Percentiles rank a stretch among this genome's conserved stretches.
phyloP scores from a whole-genome alignment of 2,888 invertebrate genomes.

The Melitaea athalia region DNA sequence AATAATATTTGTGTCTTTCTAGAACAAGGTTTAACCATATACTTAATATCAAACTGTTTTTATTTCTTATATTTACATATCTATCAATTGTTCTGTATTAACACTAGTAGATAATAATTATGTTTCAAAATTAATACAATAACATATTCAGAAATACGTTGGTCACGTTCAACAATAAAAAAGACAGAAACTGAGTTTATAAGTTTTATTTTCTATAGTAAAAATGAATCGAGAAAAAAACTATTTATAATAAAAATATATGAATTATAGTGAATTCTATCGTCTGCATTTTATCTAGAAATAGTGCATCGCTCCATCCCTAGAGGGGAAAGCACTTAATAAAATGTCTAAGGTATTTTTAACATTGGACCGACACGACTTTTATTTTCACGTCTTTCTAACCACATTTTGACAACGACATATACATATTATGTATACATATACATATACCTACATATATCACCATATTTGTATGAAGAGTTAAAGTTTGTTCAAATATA shows the following conservation, averaged over 20 bases:
- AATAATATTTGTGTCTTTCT: no score
- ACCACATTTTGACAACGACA: neutral
- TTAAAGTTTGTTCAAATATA: no score
- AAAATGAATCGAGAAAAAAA: neutral
- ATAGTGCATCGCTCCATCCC: constrained; percentile 20
- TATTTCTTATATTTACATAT: no score
- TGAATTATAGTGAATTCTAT: constrained; percentile 13
- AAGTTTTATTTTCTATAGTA: neutral
- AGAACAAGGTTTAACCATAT: no score
- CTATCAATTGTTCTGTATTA: no score
- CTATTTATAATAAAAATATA: constrained; percentile 6
- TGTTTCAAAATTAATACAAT: no score
- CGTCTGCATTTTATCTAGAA: constrained; percentile 15
- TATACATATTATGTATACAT: neutral
- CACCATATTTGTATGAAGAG: no score
- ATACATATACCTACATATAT: neutral
- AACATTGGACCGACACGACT: constrained; percentile 5
- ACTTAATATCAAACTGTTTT: no score
- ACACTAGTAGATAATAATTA: no score
- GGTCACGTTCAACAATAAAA: no score
- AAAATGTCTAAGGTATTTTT: constrained; percentile 32
- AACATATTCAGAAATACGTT: no score
- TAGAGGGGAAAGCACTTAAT: constrained; percentile 28
- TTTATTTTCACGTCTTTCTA: constrained; percentile 16
- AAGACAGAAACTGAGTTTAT: neutral